Evolutionary conservation across 2,113 vertebrate genomes (phyloP).

Genomic region (Eubucco bourcierii): DNA sequence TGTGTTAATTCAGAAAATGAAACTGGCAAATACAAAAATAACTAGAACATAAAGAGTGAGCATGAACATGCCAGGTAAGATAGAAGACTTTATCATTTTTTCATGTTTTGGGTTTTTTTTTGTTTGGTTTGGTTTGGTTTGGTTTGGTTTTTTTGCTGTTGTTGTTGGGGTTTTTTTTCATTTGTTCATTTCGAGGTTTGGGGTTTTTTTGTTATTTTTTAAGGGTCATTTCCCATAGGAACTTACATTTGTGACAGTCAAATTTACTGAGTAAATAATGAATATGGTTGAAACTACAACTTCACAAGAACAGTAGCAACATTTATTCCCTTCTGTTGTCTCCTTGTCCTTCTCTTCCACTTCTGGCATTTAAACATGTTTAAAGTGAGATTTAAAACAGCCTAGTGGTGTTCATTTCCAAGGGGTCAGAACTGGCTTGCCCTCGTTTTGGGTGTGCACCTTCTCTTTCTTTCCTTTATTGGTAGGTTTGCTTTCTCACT

Average conservation of each 20-base stretch:
- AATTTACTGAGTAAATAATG: not conserved
- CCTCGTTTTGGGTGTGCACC: not conserved
- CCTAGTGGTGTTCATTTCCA: not conserved
- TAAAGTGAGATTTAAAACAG: not conserved
- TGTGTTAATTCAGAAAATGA: not conserved
- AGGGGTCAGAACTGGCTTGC: not conserved
- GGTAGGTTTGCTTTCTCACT: not conserved
- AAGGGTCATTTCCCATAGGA: not conserved
- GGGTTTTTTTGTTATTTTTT: not conserved
- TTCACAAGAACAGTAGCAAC: not conserved
- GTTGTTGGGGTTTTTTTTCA: no score
- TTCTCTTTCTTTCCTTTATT: not conserved
- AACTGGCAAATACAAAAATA: not conserved
- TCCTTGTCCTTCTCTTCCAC: not conserved
- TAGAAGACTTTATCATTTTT: not conserved
- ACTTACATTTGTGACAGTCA: not conserved
- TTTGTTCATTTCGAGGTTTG: no score
- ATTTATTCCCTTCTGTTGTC: not conserved
- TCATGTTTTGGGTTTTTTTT: not conserved
- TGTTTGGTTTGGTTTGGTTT: no score
- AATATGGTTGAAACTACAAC: not conserved
- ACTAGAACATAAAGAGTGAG: not conserved
- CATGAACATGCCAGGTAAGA: not conserved
- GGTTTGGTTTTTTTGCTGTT: no score
- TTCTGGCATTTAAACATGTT: not conserved